Evolutionary conservation across 1,140 invertebrate species (phyloP), one percentile per base, ranked within the genome.

Genomic region (Anastatus disparis): DNA sequence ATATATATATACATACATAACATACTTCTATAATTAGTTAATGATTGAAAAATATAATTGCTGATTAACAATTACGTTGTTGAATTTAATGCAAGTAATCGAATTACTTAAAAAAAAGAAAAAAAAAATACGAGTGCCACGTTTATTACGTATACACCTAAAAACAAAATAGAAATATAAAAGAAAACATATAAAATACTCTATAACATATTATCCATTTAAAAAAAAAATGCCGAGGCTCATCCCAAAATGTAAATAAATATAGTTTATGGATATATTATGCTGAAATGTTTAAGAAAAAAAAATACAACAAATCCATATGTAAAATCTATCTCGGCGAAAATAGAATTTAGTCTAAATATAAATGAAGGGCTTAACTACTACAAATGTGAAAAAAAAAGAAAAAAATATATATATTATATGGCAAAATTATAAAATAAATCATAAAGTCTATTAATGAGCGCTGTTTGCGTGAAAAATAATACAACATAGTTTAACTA

Each of bases 11-110:
- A 64, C 2, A 53, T 29, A 53, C 22, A 53, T 15, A 2, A 35
- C 50, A 29, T 17, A 55, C 40, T 62, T 62, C 58, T 70, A 26
- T 62, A 48, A 62, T 70, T 63, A 42, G 59, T 62, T 62, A 44
- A n/a, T 20, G 9, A 55, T 70, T 62, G 9, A 52, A 55, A 26
- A 63, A 35, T 6, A 59, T 29, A 52, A 61, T 63, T 44, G 50
- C 59, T 62, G 48, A 29, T 44, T 63, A 44, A 55, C 62, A 55
- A 40, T 38, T 58, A 58, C 55, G 17, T 58, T 38, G 55, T 58
- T 58, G n/a, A n/a, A 53, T 27, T 24, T 20, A 35, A 58, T 58
- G 20, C 3, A 9, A 27, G 27, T 55, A 31, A 55, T 42, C 20
- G 20, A 24, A 22, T 40, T 61, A 44, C 24, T 12, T 31, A 46